A percentile compares a stretch with the other conserved stretches of the same genome.
Evolutionary conservation across 2,797 vertebrate genomes (phyloP).

Genomic region (Dendrocincla tyrannina): DNA sequence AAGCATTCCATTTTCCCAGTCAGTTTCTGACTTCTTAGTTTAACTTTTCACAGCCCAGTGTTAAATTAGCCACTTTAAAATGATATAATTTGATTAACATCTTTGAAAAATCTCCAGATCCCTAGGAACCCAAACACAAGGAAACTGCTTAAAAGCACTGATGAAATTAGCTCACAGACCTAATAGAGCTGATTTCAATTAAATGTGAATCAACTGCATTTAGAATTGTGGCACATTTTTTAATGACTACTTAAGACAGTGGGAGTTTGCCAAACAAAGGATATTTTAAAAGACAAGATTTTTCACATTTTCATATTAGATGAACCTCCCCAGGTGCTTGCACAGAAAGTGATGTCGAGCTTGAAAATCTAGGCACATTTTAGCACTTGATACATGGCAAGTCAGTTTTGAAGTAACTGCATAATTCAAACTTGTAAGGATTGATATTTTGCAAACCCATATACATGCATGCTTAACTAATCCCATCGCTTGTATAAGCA

Average conservation of each 20-base stretch:
- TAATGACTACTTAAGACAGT: neutral
- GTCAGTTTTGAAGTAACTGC: neutral
- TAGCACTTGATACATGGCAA: neutral
- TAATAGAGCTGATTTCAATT: neutral
- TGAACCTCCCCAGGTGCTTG: neutral
- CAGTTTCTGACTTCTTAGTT: neutral
- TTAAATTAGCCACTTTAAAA: neutral
- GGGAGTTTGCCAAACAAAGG: neutral
- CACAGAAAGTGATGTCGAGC: neutral
- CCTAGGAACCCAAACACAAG: neutral
- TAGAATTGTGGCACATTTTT: neutral
- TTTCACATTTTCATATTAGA: neutral
- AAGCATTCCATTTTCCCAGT: neutral
- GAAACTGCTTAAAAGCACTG: neutral
- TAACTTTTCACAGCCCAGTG: neutral
- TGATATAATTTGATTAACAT: neutral
- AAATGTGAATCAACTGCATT: neutral
- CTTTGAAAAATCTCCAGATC: neutral
- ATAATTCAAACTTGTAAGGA: neutral
- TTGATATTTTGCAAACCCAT: neutral
- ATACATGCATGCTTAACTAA: fast-evolving
- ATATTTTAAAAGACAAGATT: neutral
- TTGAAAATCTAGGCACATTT: neutral
- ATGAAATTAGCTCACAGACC: neutral
- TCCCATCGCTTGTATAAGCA: neutral